phyloP scores from a whole-genome alignment of 1,140 invertebrate genomes.

The Drosophila tropicalis region DNA sequence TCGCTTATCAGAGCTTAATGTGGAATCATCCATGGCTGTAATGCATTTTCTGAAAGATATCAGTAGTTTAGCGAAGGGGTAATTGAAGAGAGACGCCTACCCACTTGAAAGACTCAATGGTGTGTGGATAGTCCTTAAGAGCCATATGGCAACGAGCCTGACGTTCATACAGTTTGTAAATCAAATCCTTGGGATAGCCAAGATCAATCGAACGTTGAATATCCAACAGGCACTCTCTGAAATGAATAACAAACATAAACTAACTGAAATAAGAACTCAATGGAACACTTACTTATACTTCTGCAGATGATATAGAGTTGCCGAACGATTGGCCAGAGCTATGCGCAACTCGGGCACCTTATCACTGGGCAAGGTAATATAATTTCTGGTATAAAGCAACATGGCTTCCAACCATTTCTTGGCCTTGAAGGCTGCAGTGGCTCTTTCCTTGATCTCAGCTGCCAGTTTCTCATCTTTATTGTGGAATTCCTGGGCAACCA shows the following conservation, averaged over 20 bases:
- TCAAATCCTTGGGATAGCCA: conserved; percentile 89
- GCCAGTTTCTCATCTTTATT: conserved; percentile 88
- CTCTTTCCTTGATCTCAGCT: conserved; percentile 88
- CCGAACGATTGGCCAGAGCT: conserved; percentile 93
- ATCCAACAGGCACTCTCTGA: conserved; percentile 88
- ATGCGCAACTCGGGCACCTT: conserved; percentile 88
- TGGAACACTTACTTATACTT: conserved; percentile 69
- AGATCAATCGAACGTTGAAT: conserved; percentile 88
- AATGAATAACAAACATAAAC: conserved; percentile 47
- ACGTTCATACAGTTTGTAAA: conserved; percentile 91
- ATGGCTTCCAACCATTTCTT: conserved; percentile 90
- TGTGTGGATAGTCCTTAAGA: conserved; percentile 88
- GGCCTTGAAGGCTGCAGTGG: conserved; percentile 91
- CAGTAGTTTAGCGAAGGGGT: not conserved
- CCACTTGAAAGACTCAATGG: conserved; percentile 87
- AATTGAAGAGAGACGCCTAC: conserved; percentile 7
- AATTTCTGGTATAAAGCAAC: conserved; percentile 89
- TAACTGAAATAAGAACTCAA: not conserved
- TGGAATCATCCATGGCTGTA: conserved; percentile 86
- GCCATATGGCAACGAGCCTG: conserved; percentile 90
- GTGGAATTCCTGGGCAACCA: conserved; percentile 68
- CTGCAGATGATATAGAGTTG: conserved; percentile 91
- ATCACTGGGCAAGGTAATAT: conserved; percentile 86
- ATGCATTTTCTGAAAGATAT: conserved; percentile 84
- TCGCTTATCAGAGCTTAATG: conserved; percentile 87